Evolutionary conservation across 1,140 invertebrate species (phyloP).

Genomic region (Sycophaga agraensis): DNA sequence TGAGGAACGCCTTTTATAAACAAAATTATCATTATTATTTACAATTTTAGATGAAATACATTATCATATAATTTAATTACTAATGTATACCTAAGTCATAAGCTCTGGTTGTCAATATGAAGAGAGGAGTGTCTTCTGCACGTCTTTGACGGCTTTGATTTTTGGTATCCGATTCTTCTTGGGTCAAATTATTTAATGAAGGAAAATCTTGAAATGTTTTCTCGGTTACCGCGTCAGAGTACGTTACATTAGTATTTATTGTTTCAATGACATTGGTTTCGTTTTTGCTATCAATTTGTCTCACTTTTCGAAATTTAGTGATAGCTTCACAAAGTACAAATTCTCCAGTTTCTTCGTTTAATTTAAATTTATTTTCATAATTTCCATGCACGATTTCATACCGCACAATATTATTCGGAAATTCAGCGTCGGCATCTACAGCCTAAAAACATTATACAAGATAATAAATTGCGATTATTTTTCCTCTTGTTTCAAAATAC

Average conservation of each 20-base stretch:
- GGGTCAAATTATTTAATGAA: slow-evolving; percentile 1
- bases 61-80: no score
- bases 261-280: no score
- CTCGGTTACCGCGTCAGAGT: no score
- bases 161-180: neutral
- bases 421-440: slow-evolving; percentile 76
- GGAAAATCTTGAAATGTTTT: slow-evolving; percentile 6
- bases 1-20: slow-evolving; percentile 65
- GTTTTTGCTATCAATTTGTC: slow-evolving; percentile 30
- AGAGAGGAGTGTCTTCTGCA: slow-evolving; percentile 59
- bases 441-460: slow-evolving; percentile 57
- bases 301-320: slow-evolving; percentile 42
- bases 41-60: no score
- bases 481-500: neutral
- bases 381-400: slow-evolving; percentile 83
- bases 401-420: slow-evolving; percentile 83
- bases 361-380: slow-evolving; percentile 75
- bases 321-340: slow-evolving; percentile 48
- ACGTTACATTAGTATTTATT: no score
- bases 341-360: slow-evolving; percentile 77
- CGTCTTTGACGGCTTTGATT: slow-evolving; percentile 49
- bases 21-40: slow-evolving; percentile 6
- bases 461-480: neutral
- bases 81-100: slow-evolving; percentile 70
- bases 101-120: slow-evolving; percentile 69